Percentiles rank a stretch among this genome's conserved stretches.
phyloP scores from a whole-genome alignment of 2,113 vertebrate genomes.

The Amphiprion ocellaris region DNA sequence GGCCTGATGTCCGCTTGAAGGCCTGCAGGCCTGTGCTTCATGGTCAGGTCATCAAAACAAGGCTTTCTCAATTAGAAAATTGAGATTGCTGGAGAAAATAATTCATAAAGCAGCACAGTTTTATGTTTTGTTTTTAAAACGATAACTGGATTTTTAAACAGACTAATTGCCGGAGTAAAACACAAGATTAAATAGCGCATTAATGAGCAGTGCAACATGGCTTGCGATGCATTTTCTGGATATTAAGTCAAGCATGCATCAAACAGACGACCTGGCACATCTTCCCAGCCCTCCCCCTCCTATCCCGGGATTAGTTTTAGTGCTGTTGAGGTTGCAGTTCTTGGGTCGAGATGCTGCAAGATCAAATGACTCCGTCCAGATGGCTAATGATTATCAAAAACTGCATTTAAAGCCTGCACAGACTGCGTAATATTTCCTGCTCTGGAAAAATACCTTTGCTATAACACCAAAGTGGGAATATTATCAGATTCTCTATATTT shows the following conservation, averaged over 20 bases:
- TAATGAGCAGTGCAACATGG: neutral
- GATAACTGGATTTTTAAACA: neutral
- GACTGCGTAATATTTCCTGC: constrained; percentile 63
- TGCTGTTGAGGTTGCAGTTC: constrained; percentile 76
- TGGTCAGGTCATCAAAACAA: neutral
- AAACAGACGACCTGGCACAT: constrained; percentile 32
- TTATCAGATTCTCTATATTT: too few species aligned
- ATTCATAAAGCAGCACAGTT: too few species aligned
- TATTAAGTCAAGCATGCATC: constrained; percentile 31
- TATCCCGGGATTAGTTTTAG: constrained; percentile 67
- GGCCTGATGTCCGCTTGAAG: neutral
- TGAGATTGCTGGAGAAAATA: too few species aligned
- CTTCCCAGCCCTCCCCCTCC: constrained; percentile 37
- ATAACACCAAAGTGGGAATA: neutral
- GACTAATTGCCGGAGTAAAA: neutral
- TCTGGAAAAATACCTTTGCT: neutral
- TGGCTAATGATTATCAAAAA: constrained; percentile 80
- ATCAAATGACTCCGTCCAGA: constrained; percentile 87
- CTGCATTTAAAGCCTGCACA: constrained; percentile 67
- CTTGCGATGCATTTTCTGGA: constrained; percentile 26
- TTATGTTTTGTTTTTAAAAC: neutral
- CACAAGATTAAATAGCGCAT: neutral
- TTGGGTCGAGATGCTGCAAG: constrained; percentile 76
- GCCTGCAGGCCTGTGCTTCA: constrained; percentile 48
- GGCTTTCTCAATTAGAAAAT: neutral